Evolutionary conservation across 35 echinoderm and acorn worm species (phyloP), one percentile per base, ranked within the genome.

Genomic region (Heliocidaris erythrogramma): DNA sequence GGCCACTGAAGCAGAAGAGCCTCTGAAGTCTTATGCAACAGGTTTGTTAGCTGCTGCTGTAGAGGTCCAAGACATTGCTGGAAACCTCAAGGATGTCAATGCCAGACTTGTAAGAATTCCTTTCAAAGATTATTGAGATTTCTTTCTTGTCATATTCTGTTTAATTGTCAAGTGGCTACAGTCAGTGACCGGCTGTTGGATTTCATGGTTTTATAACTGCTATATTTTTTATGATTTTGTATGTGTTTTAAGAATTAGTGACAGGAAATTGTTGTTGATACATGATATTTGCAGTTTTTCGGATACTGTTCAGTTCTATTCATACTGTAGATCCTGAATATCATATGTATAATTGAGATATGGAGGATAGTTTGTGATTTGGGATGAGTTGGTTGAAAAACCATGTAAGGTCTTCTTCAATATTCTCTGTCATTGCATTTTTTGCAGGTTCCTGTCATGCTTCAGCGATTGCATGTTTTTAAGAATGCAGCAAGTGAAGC

Each of bases 1-100:
- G 97, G 97, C 96, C 16, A 94, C 88, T 49, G 65, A 92, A 13
- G 88, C 95, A 14, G 95, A 97, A 24, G 98, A 99, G 85, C 98
- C 98, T 8, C 60, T 99, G 7, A 93, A 91, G 59, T 97, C 98
- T 11, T 99, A 99, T 69, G 96, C 98, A 31, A 99, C 98, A 53
- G 98, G 98, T 31, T 92, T 99, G 13, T 90, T 99, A 59, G 98
- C 98, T 30, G 94, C 94, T 90, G 98, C 98, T 17, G 96, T 99
- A 87, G 98, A 99, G 71, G 96, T 97, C 5, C 97, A 97, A 53
- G 98, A 99, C 49, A 96, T 99, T 91, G 98, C 98, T 24, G 98
- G 93, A 13, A 97, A 95, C 56, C 95, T 97, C 21, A 95, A 95
- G 49, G 98, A 97, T 59, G 95, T 96, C 32, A 99, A 99, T 97